Evolutionary conservation across 2,888 invertebrate genomes (phyloP).

Genomic region (Apoda limacodes): DNA sequence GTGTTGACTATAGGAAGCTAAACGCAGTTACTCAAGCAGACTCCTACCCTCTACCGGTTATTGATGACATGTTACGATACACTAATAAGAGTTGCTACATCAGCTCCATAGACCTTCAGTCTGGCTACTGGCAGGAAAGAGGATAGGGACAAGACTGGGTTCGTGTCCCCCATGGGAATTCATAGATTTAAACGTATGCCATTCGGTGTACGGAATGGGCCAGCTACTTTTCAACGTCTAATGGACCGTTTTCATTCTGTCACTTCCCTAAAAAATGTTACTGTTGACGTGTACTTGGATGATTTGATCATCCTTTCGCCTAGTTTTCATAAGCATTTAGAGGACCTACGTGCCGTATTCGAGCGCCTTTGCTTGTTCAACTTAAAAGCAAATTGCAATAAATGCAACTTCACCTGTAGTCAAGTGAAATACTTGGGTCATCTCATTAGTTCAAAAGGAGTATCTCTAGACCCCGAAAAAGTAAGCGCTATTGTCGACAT

Average conservation of each 20-base stretch:
- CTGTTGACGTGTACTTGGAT: slow-evolving; percentile 26
- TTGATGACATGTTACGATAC: slow-evolving; percentile 34
- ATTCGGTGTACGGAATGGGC: slow-evolving; percentile 28
- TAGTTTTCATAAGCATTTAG: slow-evolving; percentile 20
- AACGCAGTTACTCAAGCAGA: slow-evolving; percentile 19
- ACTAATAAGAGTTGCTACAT: slow-evolving; percentile 25
- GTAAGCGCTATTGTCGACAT: slow-evolving; percentile 15
- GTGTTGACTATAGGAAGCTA: slow-evolving; percentile 29
- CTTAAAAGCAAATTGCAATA: slow-evolving; percentile 23
- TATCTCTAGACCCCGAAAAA: slow-evolving; percentile 17
- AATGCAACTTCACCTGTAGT: slow-evolving; percentile 19
- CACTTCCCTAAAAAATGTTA: slow-evolving; percentile 16
- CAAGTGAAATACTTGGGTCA: slow-evolving; percentile 19
- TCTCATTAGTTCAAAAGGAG: slow-evolving; percentile 16
- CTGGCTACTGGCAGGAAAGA: slow-evolving; percentile 33
- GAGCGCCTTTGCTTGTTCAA: slow-evolving; percentile 21
- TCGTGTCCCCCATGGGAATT: slow-evolving; percentile 26
- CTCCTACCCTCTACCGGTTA: slow-evolving; percentile 33
- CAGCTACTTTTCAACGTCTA: slow-evolving; percentile 26
- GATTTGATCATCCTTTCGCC: slow-evolving; percentile 25
- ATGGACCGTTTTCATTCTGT: slow-evolving; percentile 20
- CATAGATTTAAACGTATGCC: slow-evolving; percentile 28
- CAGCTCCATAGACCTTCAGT: slow-evolving; percentile 29
- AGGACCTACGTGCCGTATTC: slow-evolving; percentile 23
- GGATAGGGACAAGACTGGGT: slow-evolving; percentile 26